These are phyloP conservation scores for Vanacampus margaritifer DNA, from an alignment of 2,113 vertebrate genomes.

Conservation along the genomic window DNA sequence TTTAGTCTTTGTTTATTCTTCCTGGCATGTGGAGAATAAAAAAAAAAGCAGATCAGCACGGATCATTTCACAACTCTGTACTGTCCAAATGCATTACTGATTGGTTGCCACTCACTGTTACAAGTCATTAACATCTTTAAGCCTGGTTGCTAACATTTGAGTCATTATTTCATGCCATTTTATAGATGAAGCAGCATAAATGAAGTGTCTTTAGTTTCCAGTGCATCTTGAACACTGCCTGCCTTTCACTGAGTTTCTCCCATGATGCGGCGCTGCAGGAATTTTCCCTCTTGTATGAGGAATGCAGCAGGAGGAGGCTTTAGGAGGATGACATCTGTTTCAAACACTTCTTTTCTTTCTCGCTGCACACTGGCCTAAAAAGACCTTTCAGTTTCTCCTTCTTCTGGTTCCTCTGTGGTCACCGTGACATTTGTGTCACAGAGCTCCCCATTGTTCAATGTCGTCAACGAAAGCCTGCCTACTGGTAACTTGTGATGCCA, in stretches of 20 bases:
- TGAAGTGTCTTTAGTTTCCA: not conserved
- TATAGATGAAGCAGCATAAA: not conserved
- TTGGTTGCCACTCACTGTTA: not conserved
- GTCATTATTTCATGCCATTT: not conserved
- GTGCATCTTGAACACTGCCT: slow-evolving; percentile 24
- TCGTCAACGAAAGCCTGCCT: slow-evolving; percentile 10
- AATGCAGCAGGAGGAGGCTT: slow-evolving; percentile 51
- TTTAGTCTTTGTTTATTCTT: not conserved
- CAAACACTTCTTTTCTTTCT: slow-evolving; percentile 38
- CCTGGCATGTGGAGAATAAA: not conserved
- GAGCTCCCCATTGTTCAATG: slow-evolving; percentile 14
- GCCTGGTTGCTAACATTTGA: not conserved
- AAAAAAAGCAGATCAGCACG: not conserved
- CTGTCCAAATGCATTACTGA: not conserved
- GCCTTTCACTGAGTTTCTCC: slow-evolving; percentile 35
- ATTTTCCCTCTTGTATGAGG: slow-evolving; percentile 62
- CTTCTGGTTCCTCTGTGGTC: slow-evolving; percentile 44
- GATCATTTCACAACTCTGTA: not conserved
- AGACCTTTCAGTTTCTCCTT: slow-evolving; percentile 31
- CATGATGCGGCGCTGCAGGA: slow-evolving; percentile 58
- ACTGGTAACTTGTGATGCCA: slow-evolving; percentile 2
- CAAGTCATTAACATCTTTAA: not conserved
- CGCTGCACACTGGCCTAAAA: slow-evolving; percentile 14
- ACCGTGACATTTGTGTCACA: slow-evolving; percentile 33
- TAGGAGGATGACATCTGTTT: slow-evolving; percentile 47